phyloP scores from a whole-genome alignment of 2,797 vertebrate species.

The Carduelis carduelis region DNA sequence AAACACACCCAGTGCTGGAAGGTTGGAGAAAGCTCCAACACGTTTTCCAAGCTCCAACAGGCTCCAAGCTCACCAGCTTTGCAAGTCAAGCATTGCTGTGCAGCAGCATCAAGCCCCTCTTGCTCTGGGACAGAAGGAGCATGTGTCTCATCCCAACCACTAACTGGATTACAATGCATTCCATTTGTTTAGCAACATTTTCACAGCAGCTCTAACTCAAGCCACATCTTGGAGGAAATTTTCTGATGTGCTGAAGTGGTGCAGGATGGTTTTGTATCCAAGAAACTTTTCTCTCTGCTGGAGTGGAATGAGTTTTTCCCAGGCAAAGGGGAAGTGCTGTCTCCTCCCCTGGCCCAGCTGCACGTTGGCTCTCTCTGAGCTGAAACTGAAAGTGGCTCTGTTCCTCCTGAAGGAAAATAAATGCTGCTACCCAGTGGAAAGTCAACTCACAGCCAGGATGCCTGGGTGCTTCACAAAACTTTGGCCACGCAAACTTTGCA shows the following conservation, averaged over 20 bases:
- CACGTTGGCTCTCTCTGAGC: accelerated
- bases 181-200: background rate
- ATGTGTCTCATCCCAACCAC: accelerated
- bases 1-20: accelerated
- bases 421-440: conserved; percentile 40
- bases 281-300: background rate
- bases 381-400: background rate
- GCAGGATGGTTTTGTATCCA: accelerated
- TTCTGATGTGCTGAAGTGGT: accelerated
- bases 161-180: background rate
- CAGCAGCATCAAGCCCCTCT: background rate
- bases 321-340: background rate
- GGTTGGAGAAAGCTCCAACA: background rate
- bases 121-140: background rate
- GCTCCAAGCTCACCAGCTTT: background rate
- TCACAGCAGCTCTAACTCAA: accelerated
- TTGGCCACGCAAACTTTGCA: background rate
- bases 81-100: background rate
- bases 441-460: background rate
- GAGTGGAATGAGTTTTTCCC: background rate
- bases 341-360: background rate
- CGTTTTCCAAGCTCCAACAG: accelerated
- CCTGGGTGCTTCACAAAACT: background rate
- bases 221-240: background rate
- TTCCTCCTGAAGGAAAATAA: background rate